phyloP scores from a whole-genome alignment of 2,113 vertebrate genomes.

The Talpa occidentalis region DNA sequence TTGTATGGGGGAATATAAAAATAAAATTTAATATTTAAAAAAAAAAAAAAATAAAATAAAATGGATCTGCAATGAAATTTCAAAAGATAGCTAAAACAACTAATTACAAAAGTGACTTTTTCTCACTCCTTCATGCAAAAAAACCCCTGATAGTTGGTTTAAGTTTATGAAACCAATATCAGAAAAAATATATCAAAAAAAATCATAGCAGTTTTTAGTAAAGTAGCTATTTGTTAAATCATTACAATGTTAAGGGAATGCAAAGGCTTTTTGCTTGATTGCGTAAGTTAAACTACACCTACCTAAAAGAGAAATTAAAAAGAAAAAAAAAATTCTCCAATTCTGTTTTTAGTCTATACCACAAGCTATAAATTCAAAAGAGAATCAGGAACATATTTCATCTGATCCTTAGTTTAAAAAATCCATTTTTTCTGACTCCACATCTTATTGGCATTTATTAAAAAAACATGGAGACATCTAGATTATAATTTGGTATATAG shows the following conservation, averaged over 20 bases:
- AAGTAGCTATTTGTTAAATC: slow-evolving; percentile 2
- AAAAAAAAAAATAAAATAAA: too few relatives aligned
- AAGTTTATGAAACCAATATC: neutral
- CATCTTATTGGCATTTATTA: neutral
- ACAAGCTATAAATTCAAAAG: neutral
- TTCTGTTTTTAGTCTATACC: neutral
- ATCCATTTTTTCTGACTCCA: neutral
- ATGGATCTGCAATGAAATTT: neutral
- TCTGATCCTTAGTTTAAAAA: neutral
- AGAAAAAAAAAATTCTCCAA: neutral
- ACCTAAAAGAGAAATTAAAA: neutral
- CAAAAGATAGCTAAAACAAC: neutral
- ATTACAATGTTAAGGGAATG: neutral
- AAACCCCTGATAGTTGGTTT: neutral
- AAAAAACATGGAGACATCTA: neutral
- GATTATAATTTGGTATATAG: neutral
- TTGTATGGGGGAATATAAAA: too few relatives aligned
- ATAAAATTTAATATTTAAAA: too few relatives aligned
- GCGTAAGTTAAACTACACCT: neutral
- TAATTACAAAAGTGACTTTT: neutral
- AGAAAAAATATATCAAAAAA: slow-evolving; percentile 57
- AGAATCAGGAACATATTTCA: neutral
- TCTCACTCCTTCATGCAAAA: neutral
- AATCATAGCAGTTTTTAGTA: neutral
- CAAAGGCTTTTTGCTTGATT: neutral